Base-by-base conservation (phyloP, 2,888 invertebrate species). In the Elaeidobius kamerunicus region DNA sequence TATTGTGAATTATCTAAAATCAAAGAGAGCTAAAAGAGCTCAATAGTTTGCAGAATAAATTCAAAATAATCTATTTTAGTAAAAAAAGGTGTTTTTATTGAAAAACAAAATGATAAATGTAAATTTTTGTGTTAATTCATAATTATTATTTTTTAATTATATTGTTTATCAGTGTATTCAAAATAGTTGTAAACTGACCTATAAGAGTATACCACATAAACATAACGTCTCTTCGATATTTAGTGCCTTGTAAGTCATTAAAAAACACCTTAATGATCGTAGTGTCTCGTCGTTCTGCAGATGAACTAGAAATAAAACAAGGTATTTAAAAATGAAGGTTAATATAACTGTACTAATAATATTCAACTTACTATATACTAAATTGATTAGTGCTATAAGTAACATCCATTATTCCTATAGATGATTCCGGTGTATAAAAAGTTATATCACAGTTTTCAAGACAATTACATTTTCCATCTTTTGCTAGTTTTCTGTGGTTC, bases 151-250 rank as follows among this genome's bases (percentile, higher is more conserved):
- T 30, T 30, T n/a, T 3, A 7, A 11, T 30, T 30, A 7, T 7
- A 7, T 30, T 3, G 9, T 30, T 12, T 30, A 11, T 23, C 9
- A 3, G 9, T 30, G 30, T 30, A n/a, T n/a, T n/a, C n/a, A n/a
- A n/a, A n/a, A n/a, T n/a, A n/a, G n/a, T n/a, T n/a, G n/a, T n/a
- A n/a, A 27, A 49, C 67, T 65, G 69, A 86, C 86, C 85, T 52
- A 86, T 75, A 60, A 85, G 72, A 58, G 83, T 83, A 58, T 84
- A 79, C 86, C 86, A 86, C 78, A 16, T 35, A 16, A 35, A 35
- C 3, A 14, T 5, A 14, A 35, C 35, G 11, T 35, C 35, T 35
- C 12, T 35, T 3, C 35, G 35, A 14, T 35, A 16, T 15, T n/a
- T 35, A 3, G 35, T 35, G 9, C 35, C 35, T 3, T 15, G 4